Conservation (phyloP, 2,888 invertebrate species). For the Drosophila paramelanica region DNA sequence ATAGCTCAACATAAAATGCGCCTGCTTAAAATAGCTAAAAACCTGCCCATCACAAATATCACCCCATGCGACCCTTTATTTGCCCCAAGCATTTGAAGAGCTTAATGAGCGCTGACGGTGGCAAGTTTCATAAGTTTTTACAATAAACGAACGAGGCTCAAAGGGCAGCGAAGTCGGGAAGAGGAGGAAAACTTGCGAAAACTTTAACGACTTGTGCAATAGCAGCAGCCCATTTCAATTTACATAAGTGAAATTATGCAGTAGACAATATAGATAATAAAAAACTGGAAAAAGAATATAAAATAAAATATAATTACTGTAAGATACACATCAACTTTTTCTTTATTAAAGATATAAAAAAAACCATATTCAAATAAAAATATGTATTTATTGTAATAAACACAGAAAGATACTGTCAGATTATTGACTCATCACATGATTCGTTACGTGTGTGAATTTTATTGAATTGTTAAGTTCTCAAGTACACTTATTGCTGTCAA, state of each 20-base stretch:
- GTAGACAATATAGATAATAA: not conserved
- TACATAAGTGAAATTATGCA: constrained; percentile 9
- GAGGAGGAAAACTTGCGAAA: not conserved
- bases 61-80: constrained; percentile 2
- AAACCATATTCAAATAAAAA: not conserved
- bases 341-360: too few relatives aligned
- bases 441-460: not conserved
- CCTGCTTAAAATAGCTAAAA: not conserved
- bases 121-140: constrained; percentile 37
- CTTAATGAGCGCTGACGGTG: constrained; percentile 55
- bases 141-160: constrained; percentile 10
- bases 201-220: constrained; percentile 23
- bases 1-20: too few relatives aligned
- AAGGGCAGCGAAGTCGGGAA: not conserved
- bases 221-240: constrained; percentile 14
- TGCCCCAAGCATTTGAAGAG: constrained; percentile 16
- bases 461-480: constrained; percentile 4
- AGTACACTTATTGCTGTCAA: constrained; percentile 13
- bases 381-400: not conserved
- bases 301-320: too few relatives aligned
- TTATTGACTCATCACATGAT: not conserved
- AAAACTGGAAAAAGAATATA: not conserved
- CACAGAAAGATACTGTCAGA: not conserved
- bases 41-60: constrained; percentile 3
- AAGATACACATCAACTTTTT: not conserved